These are phyloP conservation scores for Synanthedon tipuliformis DNA, from an alignment of 2,888 invertebrate species.

Conservation along the genomic window DNA sequence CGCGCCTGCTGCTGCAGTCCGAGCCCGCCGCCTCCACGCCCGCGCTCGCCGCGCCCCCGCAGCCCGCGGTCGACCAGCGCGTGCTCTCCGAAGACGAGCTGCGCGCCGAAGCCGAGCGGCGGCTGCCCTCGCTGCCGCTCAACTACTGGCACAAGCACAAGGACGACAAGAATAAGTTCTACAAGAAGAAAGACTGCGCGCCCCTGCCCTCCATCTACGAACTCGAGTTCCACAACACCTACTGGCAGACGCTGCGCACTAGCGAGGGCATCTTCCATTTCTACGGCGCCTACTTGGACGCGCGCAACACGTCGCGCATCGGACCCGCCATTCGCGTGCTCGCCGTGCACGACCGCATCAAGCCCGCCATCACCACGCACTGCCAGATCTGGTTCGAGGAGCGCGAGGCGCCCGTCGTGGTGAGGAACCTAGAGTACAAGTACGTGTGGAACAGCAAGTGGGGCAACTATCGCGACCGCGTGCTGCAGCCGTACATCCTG, in stretches of 20 bases:
- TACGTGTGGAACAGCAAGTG: conserved; percentile 95
- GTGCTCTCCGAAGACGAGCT: conserved; percentile 77
- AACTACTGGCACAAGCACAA: conserved; percentile 87
- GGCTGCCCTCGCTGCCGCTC: conserved; percentile 86
- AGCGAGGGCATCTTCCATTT: conserved; percentile 90
- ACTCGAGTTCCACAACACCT: conserved; percentile 91
- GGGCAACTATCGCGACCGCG: conserved; percentile 92
- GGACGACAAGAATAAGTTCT: conserved; percentile 77
- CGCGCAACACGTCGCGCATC: conserved; percentile 79
- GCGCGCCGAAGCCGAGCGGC: conserved; percentile 81
- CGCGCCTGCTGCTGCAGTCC: conserved; percentile 19
- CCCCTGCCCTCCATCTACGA: conserved; percentile 91
- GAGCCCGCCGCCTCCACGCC: conserved; percentile 15
- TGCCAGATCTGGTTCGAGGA: conserved; percentile 93
- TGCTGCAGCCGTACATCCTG: conserved; percentile 90
- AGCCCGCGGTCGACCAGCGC: conserved; percentile 32
- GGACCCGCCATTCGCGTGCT: conserved; percentile 88
- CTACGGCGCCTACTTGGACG: conserved; percentile 91
- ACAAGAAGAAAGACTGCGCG: conserved; percentile 80
- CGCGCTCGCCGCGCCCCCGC: conserved; percentile 22
- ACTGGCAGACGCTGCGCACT: conserved; percentile 89
- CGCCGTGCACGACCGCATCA: conserved; percentile 90
- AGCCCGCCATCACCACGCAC: conserved; percentile 83
- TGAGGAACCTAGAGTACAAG: conserved; percentile 88
- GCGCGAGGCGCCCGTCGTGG: conserved; percentile 82